A percentile compares a stretch with the other conserved stretches of the same genome.
Evolutionary conservation across 2,797 vertebrate genomes (phyloP).

Genomic region (Pseudomugil gertrudae): DNA sequence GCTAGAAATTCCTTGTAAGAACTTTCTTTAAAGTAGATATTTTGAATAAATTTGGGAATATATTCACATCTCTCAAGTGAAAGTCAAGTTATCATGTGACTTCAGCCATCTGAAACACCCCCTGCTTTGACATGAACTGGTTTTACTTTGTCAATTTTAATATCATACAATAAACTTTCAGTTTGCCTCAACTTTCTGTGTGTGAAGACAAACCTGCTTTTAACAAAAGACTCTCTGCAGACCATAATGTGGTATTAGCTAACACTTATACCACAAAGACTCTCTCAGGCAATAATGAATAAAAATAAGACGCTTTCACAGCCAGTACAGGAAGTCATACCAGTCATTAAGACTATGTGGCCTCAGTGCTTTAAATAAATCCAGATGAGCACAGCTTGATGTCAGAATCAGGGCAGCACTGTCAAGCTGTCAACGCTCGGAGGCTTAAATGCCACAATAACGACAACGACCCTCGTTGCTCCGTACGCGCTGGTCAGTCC

Average conservation of each 20-base stretch:
- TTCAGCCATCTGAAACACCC: too few relatives aligned
- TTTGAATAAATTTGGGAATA: too few relatives aligned
- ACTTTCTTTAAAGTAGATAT: too few relatives aligned
- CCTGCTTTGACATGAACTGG: too few relatives aligned
- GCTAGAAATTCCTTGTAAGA: too few relatives aligned
- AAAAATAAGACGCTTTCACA: constrained; percentile 62
- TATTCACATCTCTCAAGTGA: too few relatives aligned
- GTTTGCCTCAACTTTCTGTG: neutral
- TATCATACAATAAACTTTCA: neutral
- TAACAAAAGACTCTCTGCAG: constrained; percentile 7
- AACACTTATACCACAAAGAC: constrained; percentile 17
- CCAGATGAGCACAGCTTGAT: constrained; percentile 57
- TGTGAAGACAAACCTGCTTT: neutral
- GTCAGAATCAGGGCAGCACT: constrained; percentile 53
- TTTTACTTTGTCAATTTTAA: neutral
- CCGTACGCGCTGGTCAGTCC: constrained; percentile 52
- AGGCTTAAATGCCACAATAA: constrained; percentile 64
- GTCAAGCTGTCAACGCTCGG: constrained; percentile 69
- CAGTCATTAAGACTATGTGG: constrained; percentile 61
- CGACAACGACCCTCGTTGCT: constrained; percentile 42
- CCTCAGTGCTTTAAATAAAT: constrained; percentile 53
- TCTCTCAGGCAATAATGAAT: constrained; percentile 28
- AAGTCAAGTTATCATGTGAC: too few relatives aligned
- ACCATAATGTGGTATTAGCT: constrained; percentile 11
- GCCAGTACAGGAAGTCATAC: constrained; percentile 33